phyloP scores from a whole-genome alignment of 2,113 vertebrate genomes.

The Conger conger region DNA sequence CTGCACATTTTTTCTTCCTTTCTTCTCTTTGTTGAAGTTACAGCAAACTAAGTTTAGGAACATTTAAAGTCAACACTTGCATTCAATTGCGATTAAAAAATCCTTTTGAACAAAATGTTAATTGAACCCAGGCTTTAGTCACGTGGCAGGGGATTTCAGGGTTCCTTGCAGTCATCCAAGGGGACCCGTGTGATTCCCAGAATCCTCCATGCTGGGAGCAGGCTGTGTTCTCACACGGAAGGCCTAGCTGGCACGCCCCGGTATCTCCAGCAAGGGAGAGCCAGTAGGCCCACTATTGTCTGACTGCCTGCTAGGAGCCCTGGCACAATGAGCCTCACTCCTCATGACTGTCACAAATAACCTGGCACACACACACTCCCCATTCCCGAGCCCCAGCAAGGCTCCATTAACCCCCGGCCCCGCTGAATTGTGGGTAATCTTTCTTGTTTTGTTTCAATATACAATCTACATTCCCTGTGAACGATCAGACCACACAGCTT shows the following conservation, averaged over 20 bases:
- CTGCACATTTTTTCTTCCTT: neutral
- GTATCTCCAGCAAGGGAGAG: neutral
- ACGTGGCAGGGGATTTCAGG: neutral
- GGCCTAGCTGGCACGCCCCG: neutral
- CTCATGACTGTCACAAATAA: conserved; percentile 8
- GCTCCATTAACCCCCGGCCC: conserved; percentile 10
- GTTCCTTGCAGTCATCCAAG: neutral
- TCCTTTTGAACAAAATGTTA: neutral
- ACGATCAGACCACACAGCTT: neutral
- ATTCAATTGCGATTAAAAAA: neutral
- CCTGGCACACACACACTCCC: neutral
- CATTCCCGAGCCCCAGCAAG: neutral
- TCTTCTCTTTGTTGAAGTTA: neutral
- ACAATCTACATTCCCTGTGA: neutral
- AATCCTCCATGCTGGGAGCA: neutral
- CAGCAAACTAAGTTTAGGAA: neutral
- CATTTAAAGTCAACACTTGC: neutral
- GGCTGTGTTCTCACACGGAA: neutral
- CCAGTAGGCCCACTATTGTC: neutral
- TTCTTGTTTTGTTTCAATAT: neutral
- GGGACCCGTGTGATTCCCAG: neutral
- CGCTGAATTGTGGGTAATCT: neutral
- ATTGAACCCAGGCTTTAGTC: neutral
- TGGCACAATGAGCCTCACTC: conserved; percentile 12
- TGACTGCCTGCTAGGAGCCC: neutral